Conservation (phyloP, 2,888 invertebrate genomes). For the Nemapogon koenigi region DNA sequence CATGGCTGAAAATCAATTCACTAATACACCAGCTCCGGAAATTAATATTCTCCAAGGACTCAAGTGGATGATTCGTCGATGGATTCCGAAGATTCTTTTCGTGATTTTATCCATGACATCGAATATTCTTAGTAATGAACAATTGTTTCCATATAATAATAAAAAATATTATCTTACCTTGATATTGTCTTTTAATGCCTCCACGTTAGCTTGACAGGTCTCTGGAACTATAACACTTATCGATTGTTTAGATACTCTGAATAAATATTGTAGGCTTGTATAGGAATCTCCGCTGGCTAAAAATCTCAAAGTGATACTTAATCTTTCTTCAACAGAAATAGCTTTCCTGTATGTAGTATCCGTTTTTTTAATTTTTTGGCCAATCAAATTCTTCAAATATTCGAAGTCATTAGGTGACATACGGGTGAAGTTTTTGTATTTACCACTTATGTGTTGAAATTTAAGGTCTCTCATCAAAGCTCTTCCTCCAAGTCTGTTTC, state of each 20-base stretch:
- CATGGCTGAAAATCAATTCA: constrained; percentile 15
- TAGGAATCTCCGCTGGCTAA: constrained; percentile 10
- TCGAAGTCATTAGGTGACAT: constrained; percentile 12
- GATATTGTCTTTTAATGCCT: too few relatives aligned
- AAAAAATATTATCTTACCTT: too few relatives aligned
- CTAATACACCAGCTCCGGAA: too few relatives aligned
- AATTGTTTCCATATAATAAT: too few relatives aligned
- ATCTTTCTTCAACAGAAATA: constrained; percentile 11
- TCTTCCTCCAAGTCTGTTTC: background rate
- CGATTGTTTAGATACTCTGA: constrained; percentile 12
- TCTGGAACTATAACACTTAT: constrained; percentile 11
- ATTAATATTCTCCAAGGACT: too few relatives aligned
- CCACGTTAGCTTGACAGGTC: constrained; percentile 8
- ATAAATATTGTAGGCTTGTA: constrained; percentile 12
- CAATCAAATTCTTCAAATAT: constrained; percentile 10
- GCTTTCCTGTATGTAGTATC: constrained; percentile 12
- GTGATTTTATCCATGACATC: constrained; percentile 14
- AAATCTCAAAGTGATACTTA: constrained; percentile 8
- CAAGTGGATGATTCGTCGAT: constrained; percentile 16
- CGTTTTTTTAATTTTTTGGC: constrained; percentile 11
- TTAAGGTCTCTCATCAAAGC: background rate
- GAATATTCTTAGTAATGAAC: constrained; percentile 15
- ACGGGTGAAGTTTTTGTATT: constrained; percentile 11
- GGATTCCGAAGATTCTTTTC: constrained; percentile 15
- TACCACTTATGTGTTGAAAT: too few relatives aligned